Conservation (phyloP, 2,888 invertebrate species). For the Eurytoma adleriae region DNA sequence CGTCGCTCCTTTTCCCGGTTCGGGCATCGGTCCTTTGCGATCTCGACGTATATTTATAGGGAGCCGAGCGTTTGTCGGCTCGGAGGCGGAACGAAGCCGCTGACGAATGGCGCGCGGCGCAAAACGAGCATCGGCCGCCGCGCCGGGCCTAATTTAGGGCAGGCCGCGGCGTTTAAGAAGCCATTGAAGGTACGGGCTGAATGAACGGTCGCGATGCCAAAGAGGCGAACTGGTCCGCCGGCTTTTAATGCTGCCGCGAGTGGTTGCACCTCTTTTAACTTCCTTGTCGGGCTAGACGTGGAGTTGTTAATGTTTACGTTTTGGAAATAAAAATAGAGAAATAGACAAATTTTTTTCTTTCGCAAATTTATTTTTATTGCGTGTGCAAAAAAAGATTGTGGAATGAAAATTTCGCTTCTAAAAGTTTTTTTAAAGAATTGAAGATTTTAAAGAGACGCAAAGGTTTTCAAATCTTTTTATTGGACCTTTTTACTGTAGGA, state of each 20-base stretch:
- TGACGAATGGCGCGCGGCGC: slow-evolving; percentile 17
- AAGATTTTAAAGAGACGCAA: too few relatives aligned
- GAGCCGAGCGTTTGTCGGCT: not conserved
- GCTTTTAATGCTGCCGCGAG: slow-evolving; percentile 7
- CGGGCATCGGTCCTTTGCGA: not conserved
- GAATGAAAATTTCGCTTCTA: too few relatives aligned
- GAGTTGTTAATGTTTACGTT: not conserved
- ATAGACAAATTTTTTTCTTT: too few relatives aligned
- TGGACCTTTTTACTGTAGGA: too few relatives aligned
- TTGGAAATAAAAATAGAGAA: not conserved
- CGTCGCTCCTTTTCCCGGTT: not conserved
- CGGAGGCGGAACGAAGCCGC: not conserved
- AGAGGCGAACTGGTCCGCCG: not conserved
- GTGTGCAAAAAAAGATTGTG: too few relatives aligned
- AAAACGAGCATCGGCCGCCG: not conserved
- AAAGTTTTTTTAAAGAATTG: too few relatives aligned
- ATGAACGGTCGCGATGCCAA: not conserved
- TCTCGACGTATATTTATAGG: slow-evolving; percentile 20
- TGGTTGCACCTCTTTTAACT: not conserved
- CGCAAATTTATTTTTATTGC: too few relatives aligned
- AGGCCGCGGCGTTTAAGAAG: slow-evolving; percentile 16
- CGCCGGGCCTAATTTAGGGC: slow-evolving; percentile 30
- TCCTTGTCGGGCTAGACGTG: not conserved
- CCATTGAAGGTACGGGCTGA: slow-evolving; percentile 25
- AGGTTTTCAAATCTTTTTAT: too few relatives aligned